phyloP scores from a whole-genome alignment of 2,797 vertebrate species.

The Lithobates sylvaticus region DNA sequence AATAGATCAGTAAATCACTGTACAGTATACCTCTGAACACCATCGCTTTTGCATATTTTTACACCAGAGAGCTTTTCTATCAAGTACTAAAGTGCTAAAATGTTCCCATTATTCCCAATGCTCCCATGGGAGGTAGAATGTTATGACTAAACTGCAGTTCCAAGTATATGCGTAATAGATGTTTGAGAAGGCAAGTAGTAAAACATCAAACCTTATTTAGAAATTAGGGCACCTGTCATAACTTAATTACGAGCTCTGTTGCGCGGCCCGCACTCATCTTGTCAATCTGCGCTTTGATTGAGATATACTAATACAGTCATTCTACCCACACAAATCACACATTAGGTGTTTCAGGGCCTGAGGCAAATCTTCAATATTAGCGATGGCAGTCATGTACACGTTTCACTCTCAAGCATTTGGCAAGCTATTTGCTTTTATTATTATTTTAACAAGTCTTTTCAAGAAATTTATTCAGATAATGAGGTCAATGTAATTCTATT shows the following conservation, averaged over 20 bases:
- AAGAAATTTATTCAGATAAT: slow-evolving; percentile 43
- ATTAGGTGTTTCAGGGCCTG: background rate
- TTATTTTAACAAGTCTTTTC: slow-evolving; percentile 25
- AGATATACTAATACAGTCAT: background rate
- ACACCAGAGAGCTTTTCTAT: slow-evolving; percentile 68
- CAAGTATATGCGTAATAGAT: slow-evolving; percentile 66
- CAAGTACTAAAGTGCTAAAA: slow-evolving; percentile 66
- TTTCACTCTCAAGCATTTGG: background rate
- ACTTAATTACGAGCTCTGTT: slow-evolving; percentile 43
- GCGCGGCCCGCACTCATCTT: background rate
- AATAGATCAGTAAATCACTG: slow-evolving; percentile 25
- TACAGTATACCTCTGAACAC: background rate
- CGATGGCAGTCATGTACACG: slow-evolving; percentile 9
- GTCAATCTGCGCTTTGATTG: slow-evolving; percentile 34
- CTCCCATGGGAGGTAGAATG: slow-evolving; percentile 64
- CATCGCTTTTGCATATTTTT: slow-evolving; percentile 59
- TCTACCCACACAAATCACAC: slow-evolving; percentile 29
- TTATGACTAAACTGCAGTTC: slow-evolving; percentile 65
- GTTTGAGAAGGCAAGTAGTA: slow-evolving; percentile 66
- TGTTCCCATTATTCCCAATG: slow-evolving; percentile 66
- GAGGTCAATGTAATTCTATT: slow-evolving; percentile 47
- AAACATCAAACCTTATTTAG: slow-evolving; percentile 63
- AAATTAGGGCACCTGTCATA: slow-evolving; percentile 64
- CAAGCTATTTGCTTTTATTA: background rate
- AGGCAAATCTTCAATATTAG: slow-evolving; percentile 1